Percentiles rank a stretch among this genome's conserved stretches.
Evolutionary conservation across 2,888 invertebrate species (phyloP).

Genomic region (Drosophila putrida): DNA sequence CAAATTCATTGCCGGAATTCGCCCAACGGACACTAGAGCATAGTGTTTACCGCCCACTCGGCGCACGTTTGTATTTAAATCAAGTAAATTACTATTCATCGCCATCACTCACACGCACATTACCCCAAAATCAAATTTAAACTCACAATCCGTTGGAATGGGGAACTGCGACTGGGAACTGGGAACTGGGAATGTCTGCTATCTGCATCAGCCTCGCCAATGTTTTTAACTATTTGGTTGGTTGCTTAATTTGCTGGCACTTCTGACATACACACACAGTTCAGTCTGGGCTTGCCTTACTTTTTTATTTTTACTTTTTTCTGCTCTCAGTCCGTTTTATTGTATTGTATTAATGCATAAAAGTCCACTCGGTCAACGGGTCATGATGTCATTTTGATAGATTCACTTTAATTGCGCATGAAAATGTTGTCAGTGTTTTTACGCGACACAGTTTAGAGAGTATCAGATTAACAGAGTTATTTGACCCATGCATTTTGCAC

Average conservation of each 20-base stretch:
- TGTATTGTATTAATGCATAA: constrained; percentile 64
- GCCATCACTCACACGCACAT: constrained; percentile 39
- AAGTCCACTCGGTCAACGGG: constrained; percentile 71
- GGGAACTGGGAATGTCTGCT: constrained; percentile 5
- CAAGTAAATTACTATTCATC: constrained; percentile 66
- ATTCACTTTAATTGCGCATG: constrained; percentile 69
- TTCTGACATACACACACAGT: constrained; percentile 28
- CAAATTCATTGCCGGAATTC: constrained; percentile 64
- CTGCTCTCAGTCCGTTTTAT: constrained; percentile 29
- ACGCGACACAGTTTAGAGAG: constrained; percentile 37
- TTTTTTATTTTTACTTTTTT: not conserved
- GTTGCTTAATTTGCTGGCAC: constrained; percentile 57
- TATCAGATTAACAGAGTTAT: constrained; percentile 11
- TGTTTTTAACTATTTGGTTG: constrained; percentile 60
- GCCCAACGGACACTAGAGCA: constrained; percentile 8
- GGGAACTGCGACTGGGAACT: not conserved
- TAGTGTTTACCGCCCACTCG: constrained; percentile 9
- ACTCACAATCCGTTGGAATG: constrained; percentile 4
- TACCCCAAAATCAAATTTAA: constrained; percentile 7
- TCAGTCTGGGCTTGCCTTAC: not conserved
- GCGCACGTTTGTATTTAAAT: constrained; percentile 67
- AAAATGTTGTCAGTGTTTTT: constrained; percentile 21
- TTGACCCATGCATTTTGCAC: not conserved
- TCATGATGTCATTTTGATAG: constrained; percentile 78
- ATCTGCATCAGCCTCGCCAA: constrained; percentile 38